A percentile compares a stretch with the other conserved stretches of the same genome.
Conservation (phyloP, 1,140 invertebrate genomes). For the Euwallacea similis region DNA sequence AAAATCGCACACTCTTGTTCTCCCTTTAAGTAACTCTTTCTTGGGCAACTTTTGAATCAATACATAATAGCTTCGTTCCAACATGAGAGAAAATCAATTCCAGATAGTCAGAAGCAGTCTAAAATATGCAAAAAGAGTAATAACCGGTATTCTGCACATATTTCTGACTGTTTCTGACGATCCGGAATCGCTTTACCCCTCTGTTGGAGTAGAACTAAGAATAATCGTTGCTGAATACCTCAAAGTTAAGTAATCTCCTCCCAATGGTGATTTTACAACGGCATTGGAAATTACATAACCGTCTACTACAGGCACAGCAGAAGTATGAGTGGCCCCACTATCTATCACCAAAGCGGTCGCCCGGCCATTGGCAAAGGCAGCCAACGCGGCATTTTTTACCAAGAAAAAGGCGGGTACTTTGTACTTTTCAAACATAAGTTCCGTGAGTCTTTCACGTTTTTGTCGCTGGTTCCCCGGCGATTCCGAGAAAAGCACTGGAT, state of each 20-base stretch:
- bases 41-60: not conserved
- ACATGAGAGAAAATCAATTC: not conserved
- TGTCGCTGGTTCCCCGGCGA: conserved; percentile 87
- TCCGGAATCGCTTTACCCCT: not conserved
- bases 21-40: not conserved
- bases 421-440: conserved; percentile 96
- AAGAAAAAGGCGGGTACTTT: conserved; percentile 94
- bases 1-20: conserved; percentile 61
- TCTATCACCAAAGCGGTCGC: conserved; percentile 91
- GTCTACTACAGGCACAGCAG: conserved; percentile 86
- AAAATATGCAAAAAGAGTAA: no score
- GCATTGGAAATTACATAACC: conserved; percentile 91
- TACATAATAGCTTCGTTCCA: not conserved
- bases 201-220: not conserved
- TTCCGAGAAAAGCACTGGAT: conserved; percentile 93
- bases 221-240: conserved; percentile 50
- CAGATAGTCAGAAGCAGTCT: no score
- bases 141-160: no score
- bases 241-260: conserved; percentile 56
- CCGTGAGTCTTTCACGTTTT: conserved; percentile 88
- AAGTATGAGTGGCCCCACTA: conserved; percentile 91
- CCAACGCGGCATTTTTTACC: conserved; percentile 91
- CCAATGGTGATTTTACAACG: conserved; percentile 88
- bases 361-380: conserved; percentile 91
- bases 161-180: no score